Evolutionary conservation across 2,888 invertebrate genomes (phyloP), one percentile per base, ranked within the genome.

Genomic region (Synanthedon vespiformis): DNA sequence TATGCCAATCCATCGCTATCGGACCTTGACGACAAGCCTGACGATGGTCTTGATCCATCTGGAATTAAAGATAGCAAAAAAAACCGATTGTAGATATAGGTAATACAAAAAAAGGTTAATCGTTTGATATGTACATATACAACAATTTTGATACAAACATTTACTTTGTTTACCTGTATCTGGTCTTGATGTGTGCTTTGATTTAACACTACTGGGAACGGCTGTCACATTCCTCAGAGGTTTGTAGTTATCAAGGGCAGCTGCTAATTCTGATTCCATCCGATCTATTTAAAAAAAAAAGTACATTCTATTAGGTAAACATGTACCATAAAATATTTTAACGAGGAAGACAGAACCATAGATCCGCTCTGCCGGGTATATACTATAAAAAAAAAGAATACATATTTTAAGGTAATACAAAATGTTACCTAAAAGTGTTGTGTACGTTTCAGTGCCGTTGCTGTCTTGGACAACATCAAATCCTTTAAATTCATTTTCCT

Each of bases 11-110:
- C 78, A 16, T 74, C 76, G 10, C 69, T 69, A 49, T 87, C 86
- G 16, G 87, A 87, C 56, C 78, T 77, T 40, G 78, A 78, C 6
- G 87, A 87, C 52, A 80, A 59, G 0, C 82, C 84, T 41, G 87
- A 87, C 5, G 86, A 86, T 1, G 87, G 86, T 58, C 86, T 73
- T 2, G 86, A 86, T 40, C 82, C 78, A 58, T 87, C 86, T 85
- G 66, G 55, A 16, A n/a, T n/a, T n/a, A n/a, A n/a, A n/a, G n/a
- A n/a, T n/a, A n/a, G n/a, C n/a, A n/a, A n/a, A n/a, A n/a, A n/a
- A n/a, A n/a, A n/a, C n/a, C n/a, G n/a, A n/a, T n/a, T n/a, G n/a
- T n/a, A n/a, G n/a, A n/a, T n/a, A n/a, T n/a, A n/a, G n/a, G n/a
- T n/a, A n/a, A n/a, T n/a, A n/a, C n/a, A n/a, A n/a, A n/a, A n/a